These are phyloP conservation scores for Drosophila sulfurigaster DNA, from an alignment of 1,140 invertebrate genomes.

Conservation along the genomic window DNA sequence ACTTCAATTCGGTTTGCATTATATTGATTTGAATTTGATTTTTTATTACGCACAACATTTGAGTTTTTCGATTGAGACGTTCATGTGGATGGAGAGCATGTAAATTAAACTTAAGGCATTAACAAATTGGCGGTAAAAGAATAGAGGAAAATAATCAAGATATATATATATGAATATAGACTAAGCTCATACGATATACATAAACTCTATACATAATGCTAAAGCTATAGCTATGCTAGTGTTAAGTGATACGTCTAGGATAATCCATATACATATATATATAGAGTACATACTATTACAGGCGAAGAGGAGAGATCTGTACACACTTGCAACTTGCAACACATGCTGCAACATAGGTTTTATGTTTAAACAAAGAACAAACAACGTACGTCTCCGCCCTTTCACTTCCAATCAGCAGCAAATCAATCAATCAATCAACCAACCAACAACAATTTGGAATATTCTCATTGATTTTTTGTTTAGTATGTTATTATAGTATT, in stretches of 20 bases:
- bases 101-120: conserved; percentile 32
- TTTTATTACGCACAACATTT: conserved; percentile 40
- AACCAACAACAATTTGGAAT: conserved; percentile 38
- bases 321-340: conserved; percentile 22
- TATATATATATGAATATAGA: conserved; percentile 31
- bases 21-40: conserved; percentile 1
- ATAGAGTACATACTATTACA: conserved; percentile 43
- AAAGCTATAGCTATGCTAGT: conserved; percentile 46
- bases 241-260: conserved; percentile 62
- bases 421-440: conserved; percentile 33
- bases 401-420: conserved; percentile 48
- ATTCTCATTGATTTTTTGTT: conserved; percentile 19
- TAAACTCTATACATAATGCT: conserved; percentile 25
- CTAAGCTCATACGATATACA: conserved; percentile 37
- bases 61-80: conserved; percentile 18
- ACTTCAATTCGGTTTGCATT: conserved; percentile 8
- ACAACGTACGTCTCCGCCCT: conserved; percentile 41
- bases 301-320: conserved; percentile 52
- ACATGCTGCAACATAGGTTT: conserved; percentile 15
- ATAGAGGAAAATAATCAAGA: conserved; percentile 17
- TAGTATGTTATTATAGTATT: conserved; percentile 8
- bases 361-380: conserved; percentile 23
- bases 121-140: conserved; percentile 25
- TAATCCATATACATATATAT: conserved; percentile 35
- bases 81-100: conserved; percentile 12